These are phyloP conservation scores for Xestia xanthographa DNA, from an alignment of 2,888 invertebrate genomes.

Conservation along the genomic window DNA sequence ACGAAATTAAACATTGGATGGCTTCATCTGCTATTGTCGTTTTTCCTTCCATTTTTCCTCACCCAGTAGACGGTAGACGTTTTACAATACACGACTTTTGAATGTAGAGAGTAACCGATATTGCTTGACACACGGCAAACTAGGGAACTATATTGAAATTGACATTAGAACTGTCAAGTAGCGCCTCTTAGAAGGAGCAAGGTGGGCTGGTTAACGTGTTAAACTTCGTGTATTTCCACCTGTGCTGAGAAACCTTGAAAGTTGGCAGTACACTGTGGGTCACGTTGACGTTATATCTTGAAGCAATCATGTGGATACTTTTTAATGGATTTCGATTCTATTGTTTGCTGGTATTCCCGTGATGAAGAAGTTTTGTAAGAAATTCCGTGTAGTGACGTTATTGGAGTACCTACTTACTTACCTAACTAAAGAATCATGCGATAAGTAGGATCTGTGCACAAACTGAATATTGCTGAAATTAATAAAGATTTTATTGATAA, in stretches of 20 bases:
- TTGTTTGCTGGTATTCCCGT: slow-evolving; percentile 19
- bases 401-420: neutral
- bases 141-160: neutral
- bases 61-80: neutral
- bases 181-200: neutral
- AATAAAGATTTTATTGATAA: neutral
- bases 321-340: slow-evolving; percentile 12
- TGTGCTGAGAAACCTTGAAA: slow-evolving; percentile 59
- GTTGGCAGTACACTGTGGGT: slow-evolving; percentile 26
- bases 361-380: neutral
- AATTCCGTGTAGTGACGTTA: neutral
- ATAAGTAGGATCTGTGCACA: neutral
- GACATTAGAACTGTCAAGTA: neutral
- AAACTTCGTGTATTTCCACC: neutral
- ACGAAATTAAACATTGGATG: neutral
- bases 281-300: slow-evolving; percentile 65
- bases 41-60: neutral
- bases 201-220: too few species aligned
- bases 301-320: slow-evolving; percentile 61
- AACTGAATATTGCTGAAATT: neutral
- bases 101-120: neutral
- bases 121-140: neutral
- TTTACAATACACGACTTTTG: slow-evolving; percentile 2
- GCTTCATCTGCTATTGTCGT: slow-evolving; percentile 13
- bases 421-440: neutral